Evolutionary conservation across 64 coral and sea anemone species (phyloP), one percentile per base, ranked within the genome.

Genomic region (Montipora foliosa): DNA sequence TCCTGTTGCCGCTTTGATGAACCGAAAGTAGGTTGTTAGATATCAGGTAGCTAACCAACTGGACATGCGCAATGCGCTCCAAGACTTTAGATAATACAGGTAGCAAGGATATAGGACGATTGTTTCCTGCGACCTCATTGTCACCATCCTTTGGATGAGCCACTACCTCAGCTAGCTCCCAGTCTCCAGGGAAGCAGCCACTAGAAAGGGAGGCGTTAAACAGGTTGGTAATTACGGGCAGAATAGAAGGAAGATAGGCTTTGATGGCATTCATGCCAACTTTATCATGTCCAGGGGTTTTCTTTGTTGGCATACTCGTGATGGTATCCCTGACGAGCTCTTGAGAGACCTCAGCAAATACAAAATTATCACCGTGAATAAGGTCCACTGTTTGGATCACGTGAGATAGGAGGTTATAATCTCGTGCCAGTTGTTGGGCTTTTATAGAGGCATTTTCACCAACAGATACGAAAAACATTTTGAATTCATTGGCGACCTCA

Each of bases 401-500:
- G 37, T 47, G 5, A 80, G 78, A 49, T 80, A 67, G 87, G 72
- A 89, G 53, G 47, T 71, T 47, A 76, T 49, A 76, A 19, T 89
- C 46, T 22, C 11, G 8, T 20, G 70, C 87, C 49, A 89, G 49
- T 89, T 89, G 16, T 49, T 89, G 52, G 19, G 87, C 87, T 89
- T 89, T 17, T 19, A 46, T 89, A 49, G 87, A 67, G 52, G 87
- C 49, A 49, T 49, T 75, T 13, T 53, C 71, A 75, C 87, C 87
- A 75, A 89, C 21, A 20, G 87, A 89, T 89, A 57, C 21, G 60
- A 89, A 89, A 76, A 53, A 89, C 6, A 3, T 21, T 15, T 89
- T 89, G 53, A 75, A 89, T 49, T 89, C 87, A 21, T 89, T 89
- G 19, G 87, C 87, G 47, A 89, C 49, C 67, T 88, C 62, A 17